Evolutionary conservation across 2,888 invertebrate genomes (phyloP), one percentile per base, ranked within the genome.

Genomic region (Chalcosyrphus nemorum): DNA sequence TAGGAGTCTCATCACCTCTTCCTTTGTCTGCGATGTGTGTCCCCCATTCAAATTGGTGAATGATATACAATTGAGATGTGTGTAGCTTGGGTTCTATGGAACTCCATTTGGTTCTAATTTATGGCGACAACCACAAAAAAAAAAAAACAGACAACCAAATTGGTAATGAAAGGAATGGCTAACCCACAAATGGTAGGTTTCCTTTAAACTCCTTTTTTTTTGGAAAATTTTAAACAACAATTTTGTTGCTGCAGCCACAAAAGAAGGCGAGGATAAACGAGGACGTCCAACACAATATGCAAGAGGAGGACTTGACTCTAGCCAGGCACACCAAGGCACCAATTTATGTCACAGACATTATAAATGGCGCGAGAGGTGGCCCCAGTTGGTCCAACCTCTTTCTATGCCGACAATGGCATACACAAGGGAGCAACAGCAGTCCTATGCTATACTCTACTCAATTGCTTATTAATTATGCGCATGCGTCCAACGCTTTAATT

Each of bases 401-500:
- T 52, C 52, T 38, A 45, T 41, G 59, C 77, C 66, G 65, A 72
- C 77, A 78, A 72, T 50, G 59, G 52, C 32, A n/a, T n/a, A n/a
- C n/a, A 59, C 19, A 41, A 19, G 52, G 32, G 52, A 24, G 6
- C 47, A 81, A 35, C 50, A 50, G n/a, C n/a, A n/a, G n/a, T n/a
- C n/a, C n/a, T n/a, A n/a, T n/a, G n/a, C 32, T 56, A 52, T 45
- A 43, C 38, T 17, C 38, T 17, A 71, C 41, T 50, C 77, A 78
- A 78, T 72, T 78, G 72, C 78, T 78, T 82, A 82, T 82, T 82
- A 82, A 82, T 82, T 82, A 82, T 82, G 82, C 82, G 57, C 82
- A 78, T 82, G 78, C 77, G 82, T 78, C 81, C 77, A 66, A 82
- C 71, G 81, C 77, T 77, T 78, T 72, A 82, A 82, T 82, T 82